Evolutionary conservation across 2,113 vertebrate species (phyloP).

Genomic region (Eretmochelys imbricata): DNA sequence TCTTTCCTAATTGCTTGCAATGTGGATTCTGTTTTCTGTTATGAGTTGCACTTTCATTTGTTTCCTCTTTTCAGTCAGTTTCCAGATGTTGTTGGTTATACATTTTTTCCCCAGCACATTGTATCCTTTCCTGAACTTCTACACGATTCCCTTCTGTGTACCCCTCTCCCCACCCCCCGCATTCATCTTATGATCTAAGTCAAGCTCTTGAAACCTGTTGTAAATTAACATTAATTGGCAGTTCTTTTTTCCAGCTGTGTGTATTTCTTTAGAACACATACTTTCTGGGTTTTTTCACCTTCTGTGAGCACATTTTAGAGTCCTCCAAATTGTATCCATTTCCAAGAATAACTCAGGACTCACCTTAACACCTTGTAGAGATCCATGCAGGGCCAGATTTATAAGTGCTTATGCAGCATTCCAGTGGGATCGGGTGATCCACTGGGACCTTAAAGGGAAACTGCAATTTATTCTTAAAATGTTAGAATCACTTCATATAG

Average conservation of each 20-base stretch:
- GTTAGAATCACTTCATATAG: conserved; percentile 39
- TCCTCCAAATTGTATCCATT: conserved; percentile 12
- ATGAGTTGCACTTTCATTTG: conserved; percentile 56
- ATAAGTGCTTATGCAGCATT: conserved; percentile 18
- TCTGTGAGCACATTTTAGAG: conserved; percentile 35
- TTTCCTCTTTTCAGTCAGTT: conserved; percentile 67
- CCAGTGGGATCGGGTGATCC: conserved; percentile 1
- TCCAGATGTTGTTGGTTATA: conserved; percentile 74
- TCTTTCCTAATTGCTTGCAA: conserved; percentile 52
- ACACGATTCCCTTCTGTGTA: conserved; percentile 26
- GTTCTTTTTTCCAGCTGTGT: conserved; percentile 50
- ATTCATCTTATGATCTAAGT: conserved; percentile 11
- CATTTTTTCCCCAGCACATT: conserved; percentile 58
- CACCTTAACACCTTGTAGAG: conserved; percentile 50
- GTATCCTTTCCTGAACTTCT: conserved; percentile 66
- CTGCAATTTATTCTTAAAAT: conserved; percentile 32
- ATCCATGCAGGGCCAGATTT: neutral
- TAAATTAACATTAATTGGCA: conserved; percentile 64
- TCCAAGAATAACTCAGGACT: conserved; percentile 43
- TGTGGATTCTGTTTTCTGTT: conserved; percentile 64
- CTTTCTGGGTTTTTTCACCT: conserved; percentile 36
- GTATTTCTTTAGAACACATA: conserved; percentile 50
- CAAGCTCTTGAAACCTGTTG: conserved; percentile 62
- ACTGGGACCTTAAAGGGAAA: conserved; percentile 25
- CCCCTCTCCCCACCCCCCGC: neutral